A percentile compares a stretch with the other conserved stretches of the same genome.
Conservation (phyloP, 2,888 invertebrate genomes). For the Nephrotoma appendiculata region DNA sequence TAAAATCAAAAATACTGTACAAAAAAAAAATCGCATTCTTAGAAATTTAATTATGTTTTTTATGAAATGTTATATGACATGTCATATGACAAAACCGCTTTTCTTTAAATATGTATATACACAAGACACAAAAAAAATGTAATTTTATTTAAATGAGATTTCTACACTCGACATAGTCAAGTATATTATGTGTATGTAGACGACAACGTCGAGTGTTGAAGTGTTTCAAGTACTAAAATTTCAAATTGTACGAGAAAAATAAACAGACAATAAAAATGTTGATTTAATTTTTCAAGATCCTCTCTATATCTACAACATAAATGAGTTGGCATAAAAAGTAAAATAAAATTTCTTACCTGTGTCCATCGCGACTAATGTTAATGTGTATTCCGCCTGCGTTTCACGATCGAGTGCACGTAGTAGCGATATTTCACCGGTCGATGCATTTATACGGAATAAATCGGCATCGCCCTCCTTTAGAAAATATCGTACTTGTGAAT, state of each 20-base stretch:
- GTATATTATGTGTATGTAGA: background rate
- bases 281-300: background rate
- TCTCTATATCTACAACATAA: background rate
- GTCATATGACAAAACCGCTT: background rate
- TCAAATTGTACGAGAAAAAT: background rate
- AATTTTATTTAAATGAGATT: background rate
- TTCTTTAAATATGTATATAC: background rate
- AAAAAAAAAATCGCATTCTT: background rate
- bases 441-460: constrained; percentile 81
- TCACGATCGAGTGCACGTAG: constrained; percentile 74
- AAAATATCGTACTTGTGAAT: constrained; percentile 81
- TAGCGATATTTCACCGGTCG: constrained; percentile 79
- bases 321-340: background rate
- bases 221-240: background rate
- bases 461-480: constrained; percentile 87
- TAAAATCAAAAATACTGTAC: background rate
- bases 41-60: background rate
- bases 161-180: background rate
- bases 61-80: background rate
- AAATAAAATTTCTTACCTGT: constrained; percentile 51
- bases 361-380: constrained; percentile 86
- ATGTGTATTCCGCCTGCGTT: constrained; percentile 64
- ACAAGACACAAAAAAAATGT: too few relatives aligned
- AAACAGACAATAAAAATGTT: background rate
- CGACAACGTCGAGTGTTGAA: background rate